Base-by-base conservation (phyloP, 2,113 vertebrate genomes). In the Orcinus orca region DNA sequence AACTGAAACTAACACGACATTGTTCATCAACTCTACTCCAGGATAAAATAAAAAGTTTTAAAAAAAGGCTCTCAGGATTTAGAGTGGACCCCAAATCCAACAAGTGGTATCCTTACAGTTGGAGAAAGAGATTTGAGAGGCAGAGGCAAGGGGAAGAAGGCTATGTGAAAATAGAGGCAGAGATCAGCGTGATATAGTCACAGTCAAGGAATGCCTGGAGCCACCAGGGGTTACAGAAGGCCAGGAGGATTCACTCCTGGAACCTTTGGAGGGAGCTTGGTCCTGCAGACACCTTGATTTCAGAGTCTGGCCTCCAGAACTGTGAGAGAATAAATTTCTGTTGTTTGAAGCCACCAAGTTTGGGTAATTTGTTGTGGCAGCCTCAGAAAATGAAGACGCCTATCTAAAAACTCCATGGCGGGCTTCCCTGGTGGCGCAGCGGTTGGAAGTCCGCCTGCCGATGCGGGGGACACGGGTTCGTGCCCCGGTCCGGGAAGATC, bases 111-210 rank as follows among this genome's bases (percentile, higher is more conserved):
- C 55, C 2, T 31, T 18, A 65, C 31, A 21, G 8, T 4, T 8
- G 31, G 83, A 81, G 74, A 29, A 55, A 31, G 12, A 11, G 25
- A 41, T 8, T 4, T 31, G 77, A 55, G 26, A 55, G n/a, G 33
- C 20, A 18, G 55, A 29, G 4, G 5, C 31, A 11, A 3, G 10
- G 38, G 25, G 31, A 44, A 85, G 55, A 25, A 76, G 8, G 5
- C 13, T 15, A 10, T 3, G 26, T 29, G 47, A 17, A 38, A 33
- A 12, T 8, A 3, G 31, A 74, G 23, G 13, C 17, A 41, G 85
- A 31, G 29, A 21, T 2, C 9, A 0, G 5, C 38, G 31, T 0
- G 23, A 3, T 38, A 17, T 0, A 1, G 6, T 7, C 26, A 4
- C 25, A 31, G 44, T 4, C 21, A 9, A 18, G 41, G 67, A 13